Percentiles rank a stretch among this genome's conserved stretches.
Conservation (phyloP, 2,797 vertebrate species). For the Urophycis tenuis region DNA sequence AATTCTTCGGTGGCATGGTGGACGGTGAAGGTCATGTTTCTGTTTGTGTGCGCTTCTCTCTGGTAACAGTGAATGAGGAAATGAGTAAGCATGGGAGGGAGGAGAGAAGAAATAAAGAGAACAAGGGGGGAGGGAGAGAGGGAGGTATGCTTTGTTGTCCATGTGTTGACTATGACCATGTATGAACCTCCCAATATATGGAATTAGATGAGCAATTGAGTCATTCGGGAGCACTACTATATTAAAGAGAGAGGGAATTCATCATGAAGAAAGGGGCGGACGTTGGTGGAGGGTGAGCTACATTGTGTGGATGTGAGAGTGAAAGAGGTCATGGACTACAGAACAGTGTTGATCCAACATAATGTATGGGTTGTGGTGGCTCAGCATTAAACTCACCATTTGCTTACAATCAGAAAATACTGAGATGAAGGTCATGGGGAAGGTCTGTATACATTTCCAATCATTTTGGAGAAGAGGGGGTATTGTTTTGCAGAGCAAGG, state of each 20-base stretch:
- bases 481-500: not conserved
- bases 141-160: not conserved
- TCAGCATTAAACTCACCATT: not conserved
- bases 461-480: not conserved
- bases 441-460: not conserved
- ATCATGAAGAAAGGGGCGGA: not conserved
- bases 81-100: not conserved
- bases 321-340: not conserved
- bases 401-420: not conserved
- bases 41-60: not conserved
- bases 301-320: not conserved
- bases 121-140: not conserved
- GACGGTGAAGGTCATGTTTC: not conserved
- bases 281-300: not conserved
- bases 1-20: constrained; percentile 19
- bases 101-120: not conserved
- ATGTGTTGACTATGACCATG: not conserved
- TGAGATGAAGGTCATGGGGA: not conserved
- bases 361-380: not conserved
- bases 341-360: not conserved
- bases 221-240: not conserved
- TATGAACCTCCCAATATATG: not conserved
- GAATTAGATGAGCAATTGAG: not conserved
- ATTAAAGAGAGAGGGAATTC: not conserved
- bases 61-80: not conserved